phyloP scores from a whole-genome alignment of 2,888 invertebrate species.

The Drosophila lacicola region DNA sequence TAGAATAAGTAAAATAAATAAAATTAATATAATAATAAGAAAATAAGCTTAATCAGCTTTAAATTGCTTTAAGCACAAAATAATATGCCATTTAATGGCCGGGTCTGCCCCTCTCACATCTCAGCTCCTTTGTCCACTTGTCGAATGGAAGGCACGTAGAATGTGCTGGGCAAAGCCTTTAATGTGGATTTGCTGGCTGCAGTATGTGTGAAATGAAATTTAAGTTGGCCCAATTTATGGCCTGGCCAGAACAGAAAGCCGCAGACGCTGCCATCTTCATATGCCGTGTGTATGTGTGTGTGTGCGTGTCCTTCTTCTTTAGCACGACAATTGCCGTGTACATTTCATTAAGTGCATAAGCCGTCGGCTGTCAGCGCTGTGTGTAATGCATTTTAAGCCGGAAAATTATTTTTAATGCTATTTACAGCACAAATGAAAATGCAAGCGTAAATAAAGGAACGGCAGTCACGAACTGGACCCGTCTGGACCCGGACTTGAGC shows the following conservation, averaged over 20 bases:
- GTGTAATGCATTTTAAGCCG: slow-evolving; percentile 71
- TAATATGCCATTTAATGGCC: slow-evolving; percentile 19
- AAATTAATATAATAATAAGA: no score
- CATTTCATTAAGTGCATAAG: slow-evolving; percentile 82
- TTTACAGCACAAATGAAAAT: slow-evolving; percentile 78
- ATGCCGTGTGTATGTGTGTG: slow-evolving; percentile 4
- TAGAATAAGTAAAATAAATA: no score
- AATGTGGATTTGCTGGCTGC: slow-evolving; percentile 50
- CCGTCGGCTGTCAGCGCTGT: slow-evolving; percentile 73
- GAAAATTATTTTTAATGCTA: slow-evolving; percentile 80
- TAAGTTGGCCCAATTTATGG: slow-evolving; percentile 75
- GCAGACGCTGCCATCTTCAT: slow-evolving; percentile 44
- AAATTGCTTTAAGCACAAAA: neutral
- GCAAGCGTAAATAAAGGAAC: slow-evolving; percentile 71
- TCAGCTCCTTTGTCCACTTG: slow-evolving; percentile 16
- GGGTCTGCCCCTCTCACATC: neutral
- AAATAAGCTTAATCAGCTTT: neutral
- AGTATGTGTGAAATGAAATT: slow-evolving; percentile 64
- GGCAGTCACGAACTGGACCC: slow-evolving; percentile 64
- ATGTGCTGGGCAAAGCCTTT: slow-evolving; percentile 48
- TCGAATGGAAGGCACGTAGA: slow-evolving; percentile 30
- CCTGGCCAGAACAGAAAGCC: slow-evolving; percentile 21
- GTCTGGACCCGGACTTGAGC: no score
- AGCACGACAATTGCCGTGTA: slow-evolving; percentile 75
- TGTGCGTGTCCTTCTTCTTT: slow-evolving; percentile 16